A percentile compares a stretch with the other conserved stretches of the same genome.
Conservation (phyloP, 2,797 vertebrate genomes). For the Coccyzus lansbergi region DNA sequence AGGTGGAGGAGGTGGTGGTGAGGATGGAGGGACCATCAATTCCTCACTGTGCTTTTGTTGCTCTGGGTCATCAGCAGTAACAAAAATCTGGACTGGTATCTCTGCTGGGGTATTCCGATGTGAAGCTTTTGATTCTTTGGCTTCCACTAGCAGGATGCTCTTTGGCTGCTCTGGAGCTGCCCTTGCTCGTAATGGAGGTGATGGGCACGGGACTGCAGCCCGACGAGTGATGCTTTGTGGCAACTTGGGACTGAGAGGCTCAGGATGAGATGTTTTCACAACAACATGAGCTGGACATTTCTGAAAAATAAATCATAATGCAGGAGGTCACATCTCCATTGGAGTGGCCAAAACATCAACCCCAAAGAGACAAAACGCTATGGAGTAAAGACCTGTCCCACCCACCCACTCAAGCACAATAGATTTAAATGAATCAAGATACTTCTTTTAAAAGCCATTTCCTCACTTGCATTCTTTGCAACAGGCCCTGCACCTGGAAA, state of each 20-base stretch:
- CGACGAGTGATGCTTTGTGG: not conserved
- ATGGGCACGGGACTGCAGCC: conserved; percentile 2
- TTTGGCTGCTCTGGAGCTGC: conserved; percentile 27
- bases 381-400: not conserved
- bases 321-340: not conserved
- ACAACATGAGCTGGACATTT: conserved; percentile 81
- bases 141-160: conserved; percentile 9
- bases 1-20: rapidly evolving
- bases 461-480: not conserved
- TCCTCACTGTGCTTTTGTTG: not conserved
- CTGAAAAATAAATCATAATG: conserved; percentile 70
- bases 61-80: conserved; percentile 44
- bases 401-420: not conserved
- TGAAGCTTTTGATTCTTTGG: not conserved
- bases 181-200: conserved; percentile 65
- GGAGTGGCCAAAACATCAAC: not conserved
- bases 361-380: not conserved
- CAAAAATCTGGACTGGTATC: conserved; percentile 77
- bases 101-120: conserved; percentile 60
- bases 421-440: not conserved
- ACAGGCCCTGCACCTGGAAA: not conserved
- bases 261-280: conserved; percentile 77
- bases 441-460: not conserved
- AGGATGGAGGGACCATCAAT: not conserved
- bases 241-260: conserved; percentile 28